These are phyloP conservation scores for Myxocyprinus asiaticus DNA, from an alignment of 2,113 vertebrate species.

Conservation along the genomic window DNA sequence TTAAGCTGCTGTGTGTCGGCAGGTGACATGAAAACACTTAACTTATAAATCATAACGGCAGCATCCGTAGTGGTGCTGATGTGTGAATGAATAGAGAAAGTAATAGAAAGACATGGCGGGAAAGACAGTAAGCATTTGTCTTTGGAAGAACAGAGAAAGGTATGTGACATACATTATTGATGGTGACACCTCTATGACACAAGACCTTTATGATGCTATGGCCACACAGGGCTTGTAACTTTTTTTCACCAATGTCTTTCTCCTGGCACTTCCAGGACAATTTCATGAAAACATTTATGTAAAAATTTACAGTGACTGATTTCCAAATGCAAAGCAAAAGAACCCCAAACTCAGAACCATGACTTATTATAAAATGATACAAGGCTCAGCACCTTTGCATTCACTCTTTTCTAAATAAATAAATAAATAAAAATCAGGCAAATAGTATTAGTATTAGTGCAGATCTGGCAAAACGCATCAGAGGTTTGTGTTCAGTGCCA, in stretches of 20 bases:
- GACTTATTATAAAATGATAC: too few relatives aligned
- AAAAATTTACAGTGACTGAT: constrained; percentile 14
- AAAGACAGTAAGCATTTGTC: constrained; percentile 30
- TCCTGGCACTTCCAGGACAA: neutral
- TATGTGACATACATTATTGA: constrained; percentile 79
- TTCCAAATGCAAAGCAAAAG: neutral
- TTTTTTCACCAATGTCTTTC: constrained; percentile 21
- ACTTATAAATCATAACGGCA: too few relatives aligned
- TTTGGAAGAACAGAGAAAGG: constrained; percentile 45
- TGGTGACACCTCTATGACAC: constrained; percentile 64
- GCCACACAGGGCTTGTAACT: constrained; percentile 64
- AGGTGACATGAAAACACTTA: too few relatives aligned
- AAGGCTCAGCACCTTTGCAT: too few relatives aligned
- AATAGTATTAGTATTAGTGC: too few relatives aligned
- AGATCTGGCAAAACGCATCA: too few relatives aligned
- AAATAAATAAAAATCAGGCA: too few relatives aligned
- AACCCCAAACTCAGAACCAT: neutral
- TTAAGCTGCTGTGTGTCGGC: too few relatives aligned
- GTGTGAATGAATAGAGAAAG: neutral
- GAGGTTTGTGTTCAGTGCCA: too few relatives aligned
- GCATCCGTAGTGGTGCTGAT: too few relatives aligned
- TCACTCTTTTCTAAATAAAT: neutral
- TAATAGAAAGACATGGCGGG: neutral
- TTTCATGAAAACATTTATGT: neutral
- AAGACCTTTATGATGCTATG: constrained; percentile 72